Base-by-base conservation (phyloP, 1,140 invertebrate genomes). In the Watersipora subatra region DNA sequence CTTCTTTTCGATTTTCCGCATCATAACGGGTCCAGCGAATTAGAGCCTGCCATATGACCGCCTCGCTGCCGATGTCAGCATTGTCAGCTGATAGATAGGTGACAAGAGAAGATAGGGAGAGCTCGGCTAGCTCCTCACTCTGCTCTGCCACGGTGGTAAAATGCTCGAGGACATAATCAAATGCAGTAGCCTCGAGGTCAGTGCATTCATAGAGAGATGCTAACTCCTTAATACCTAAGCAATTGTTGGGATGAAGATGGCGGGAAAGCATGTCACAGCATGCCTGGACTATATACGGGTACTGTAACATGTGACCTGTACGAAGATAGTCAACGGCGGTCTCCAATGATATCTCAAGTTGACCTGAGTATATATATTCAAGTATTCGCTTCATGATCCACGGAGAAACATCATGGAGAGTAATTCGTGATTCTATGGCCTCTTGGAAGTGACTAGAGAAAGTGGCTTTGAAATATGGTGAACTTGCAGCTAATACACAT, bases 381-480 rank as follows among this genome's bases (percentile, higher is more conserved):
- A 83, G 73, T 7, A 83, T 71, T 46, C 76, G 63, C 64, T 76
- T 75, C 69, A 83, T 72, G 25, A 76, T 78, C 72, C 75, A 75
- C 15, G 79, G 75, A 30, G 79, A 80, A 57, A 83, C 73, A 56
- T 80, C 80, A 71, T 79, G 72, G 62, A 80, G 76, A 3, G 67
- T 68, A 30, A 80, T 74, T 34, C 76, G 68, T 24, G 74, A 69
- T 22, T 78, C 75, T 2, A 70, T 66, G 65, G 75, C 79, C 68
- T 83, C 81, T 63, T 72, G 66, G 56, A 83, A 71, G 61, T 80
- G 74, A 68, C 75, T 75, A n/a, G 77, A 76, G 66, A 82, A 83
- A 81, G 82, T 83, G 27, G 79, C 80, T 34, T 76, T 69, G 62
- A 83, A 83, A 64, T 83, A 83, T 1, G 76, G 78, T 67, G 79